Evolutionary conservation across 2,888 invertebrate species (phyloP).

Genomic region (Limenitis camilla): DNA sequence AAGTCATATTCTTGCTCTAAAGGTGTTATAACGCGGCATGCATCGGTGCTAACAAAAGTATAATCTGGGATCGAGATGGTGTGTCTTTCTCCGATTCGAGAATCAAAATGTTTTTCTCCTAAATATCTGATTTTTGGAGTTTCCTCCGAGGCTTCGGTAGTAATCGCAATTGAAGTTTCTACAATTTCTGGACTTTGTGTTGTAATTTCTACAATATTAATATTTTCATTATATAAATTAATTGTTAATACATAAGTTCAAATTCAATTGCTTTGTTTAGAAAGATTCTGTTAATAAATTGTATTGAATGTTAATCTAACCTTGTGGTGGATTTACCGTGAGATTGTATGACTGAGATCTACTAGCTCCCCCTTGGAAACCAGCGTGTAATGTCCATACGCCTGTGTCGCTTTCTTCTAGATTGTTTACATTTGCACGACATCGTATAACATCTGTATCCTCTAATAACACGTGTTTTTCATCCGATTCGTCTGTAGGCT

Average conservation of each 20-base stretch:
- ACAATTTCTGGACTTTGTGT: too few relatives aligned
- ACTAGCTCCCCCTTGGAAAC: not conserved
- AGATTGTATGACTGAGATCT: slow-evolving; percentile 19
- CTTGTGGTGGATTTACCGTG: slow-evolving; percentile 20
- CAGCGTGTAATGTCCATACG: slow-evolving; percentile 28
- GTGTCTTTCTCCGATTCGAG: slow-evolving; percentile 26
- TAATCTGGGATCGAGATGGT: slow-evolving; percentile 28
- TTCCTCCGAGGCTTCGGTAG: not conserved
- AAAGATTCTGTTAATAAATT: not conserved
- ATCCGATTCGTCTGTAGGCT: slow-evolving; percentile 26
- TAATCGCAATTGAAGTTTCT: not conserved
- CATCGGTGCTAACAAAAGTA: slow-evolving; percentile 28
- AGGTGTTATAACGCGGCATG: slow-evolving; percentile 45
- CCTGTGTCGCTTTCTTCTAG: slow-evolving; percentile 28
- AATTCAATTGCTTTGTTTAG: not conserved
- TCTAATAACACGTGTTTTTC: slow-evolving; percentile 23
- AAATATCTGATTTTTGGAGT: slow-evolving; percentile 14
- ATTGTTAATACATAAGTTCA: too few relatives aligned
- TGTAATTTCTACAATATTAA: too few relatives aligned
- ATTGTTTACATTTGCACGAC: slow-evolving; percentile 24
- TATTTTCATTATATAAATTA: too few relatives aligned
- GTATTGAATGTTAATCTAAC: slow-evolving; percentile 10
- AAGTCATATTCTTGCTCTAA: slow-evolving; percentile 36
- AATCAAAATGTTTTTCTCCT: slow-evolving; percentile 12
- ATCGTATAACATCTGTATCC: slow-evolving; percentile 11